These are phyloP conservation scores for Alauda arvensis DNA, from an alignment of 2,797 vertebrate genomes.

Conservation along the genomic window DNA sequence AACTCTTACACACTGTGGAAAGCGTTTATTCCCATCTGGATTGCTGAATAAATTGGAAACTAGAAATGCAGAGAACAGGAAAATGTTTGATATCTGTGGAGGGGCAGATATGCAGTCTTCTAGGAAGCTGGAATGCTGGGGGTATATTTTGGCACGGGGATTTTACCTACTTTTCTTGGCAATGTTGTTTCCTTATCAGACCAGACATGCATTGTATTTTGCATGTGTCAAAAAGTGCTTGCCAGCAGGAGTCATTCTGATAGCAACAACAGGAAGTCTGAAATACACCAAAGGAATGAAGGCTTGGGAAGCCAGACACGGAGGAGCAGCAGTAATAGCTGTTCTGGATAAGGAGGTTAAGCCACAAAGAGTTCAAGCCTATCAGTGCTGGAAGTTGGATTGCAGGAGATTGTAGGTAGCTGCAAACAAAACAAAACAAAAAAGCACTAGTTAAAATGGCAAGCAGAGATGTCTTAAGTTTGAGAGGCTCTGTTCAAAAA, in stretches of 20 bases:
- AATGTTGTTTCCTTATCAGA: constrained; percentile 9
- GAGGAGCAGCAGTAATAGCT: background rate
- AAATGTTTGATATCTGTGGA: constrained; percentile 33
- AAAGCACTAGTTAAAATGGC: background rate
- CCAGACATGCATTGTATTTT: constrained; percentile 3
- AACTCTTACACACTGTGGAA: background rate
- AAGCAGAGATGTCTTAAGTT: background rate
- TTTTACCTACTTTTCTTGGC: constrained; percentile 21
- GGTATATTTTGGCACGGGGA: constrained; percentile 32
- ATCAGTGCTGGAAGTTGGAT: background rate
- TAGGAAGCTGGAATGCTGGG: constrained; percentile 16
- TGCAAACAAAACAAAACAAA: background rate
- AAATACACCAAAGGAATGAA: constrained; percentile 18
- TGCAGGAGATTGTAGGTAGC: background rate
- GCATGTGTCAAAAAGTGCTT: constrained; percentile 23
- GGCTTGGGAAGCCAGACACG: background rate
- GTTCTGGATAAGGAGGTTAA: constrained; percentile 2
- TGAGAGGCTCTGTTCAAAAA: background rate
- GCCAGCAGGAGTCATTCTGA: background rate
- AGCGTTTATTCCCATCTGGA: constrained; percentile 42
- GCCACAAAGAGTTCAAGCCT: background rate
- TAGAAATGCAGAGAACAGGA: constrained; percentile 41
- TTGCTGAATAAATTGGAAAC: constrained; percentile 49
- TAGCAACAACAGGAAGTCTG: constrained; percentile 39
- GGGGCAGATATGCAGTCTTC: background rate